Base-by-base conservation (phyloP, 2,113 vertebrate genomes). In the Tinamus guttatus region DNA sequence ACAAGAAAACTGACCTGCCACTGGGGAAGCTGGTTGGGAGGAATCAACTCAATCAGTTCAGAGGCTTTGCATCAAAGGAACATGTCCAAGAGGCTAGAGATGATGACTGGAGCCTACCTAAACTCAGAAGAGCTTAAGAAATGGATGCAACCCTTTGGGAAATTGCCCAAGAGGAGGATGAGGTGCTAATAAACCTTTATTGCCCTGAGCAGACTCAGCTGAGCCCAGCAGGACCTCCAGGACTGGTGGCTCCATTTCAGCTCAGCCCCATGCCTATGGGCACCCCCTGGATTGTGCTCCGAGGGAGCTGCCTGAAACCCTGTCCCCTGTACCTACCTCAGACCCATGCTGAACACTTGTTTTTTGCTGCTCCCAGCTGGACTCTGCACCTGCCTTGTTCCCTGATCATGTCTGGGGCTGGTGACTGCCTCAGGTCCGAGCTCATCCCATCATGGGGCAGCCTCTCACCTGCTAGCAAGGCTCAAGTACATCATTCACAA, bases 371-470 rank as follows among this genome's bases (percentile, higher is more conserved):
- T 11, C 18, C 58, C 13, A 7, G 10, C 7, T 17, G 49, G 41
- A 24, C 18, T 9, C 34, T 22, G 27, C 22, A 15, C 6, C 25
- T 63, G 1, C 7, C 68, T 81, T 51, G n/a, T 2, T 3, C 14
- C 6, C 22, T 65, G 51, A 41, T 28, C 7, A 2, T 6, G 15
- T 58, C 40, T 93, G 28, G 30, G 13, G 5, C 1, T 28, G 21
- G 34, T 22, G 15, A 27, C 20, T 17, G 11, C 18, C 15, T 6
- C 11, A 5, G 22, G 25, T 34, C 51, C 34, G 1, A 0, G 47
- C 45, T 69, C 28, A 13, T 38, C 5, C 11, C 19, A 3, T 12
- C 22, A 27, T 13, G n/a, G 17, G 12, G 8, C n/a, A 80, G 49
- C 38, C 28, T 28, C 69, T 32, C 49, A 83, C 16, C 19, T 59